Evolutionary conservation across 2,113 vertebrate genomes (phyloP), one percentile per base, ranked within the genome.

Genomic region (Gymnobelideus leadbeateri): DNA sequence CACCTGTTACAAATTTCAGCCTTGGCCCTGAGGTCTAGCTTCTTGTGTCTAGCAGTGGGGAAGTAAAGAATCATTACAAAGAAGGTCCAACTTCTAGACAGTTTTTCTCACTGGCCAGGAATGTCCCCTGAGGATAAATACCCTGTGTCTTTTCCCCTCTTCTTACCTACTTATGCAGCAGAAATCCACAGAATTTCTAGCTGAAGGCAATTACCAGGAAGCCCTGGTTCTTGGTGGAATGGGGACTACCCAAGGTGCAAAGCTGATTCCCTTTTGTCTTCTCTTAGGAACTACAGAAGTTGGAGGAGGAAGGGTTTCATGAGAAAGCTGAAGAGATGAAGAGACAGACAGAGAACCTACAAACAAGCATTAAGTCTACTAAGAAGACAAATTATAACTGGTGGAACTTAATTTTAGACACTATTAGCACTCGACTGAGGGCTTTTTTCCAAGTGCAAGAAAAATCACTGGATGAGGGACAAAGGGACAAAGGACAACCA

Each of bases 211-310:
- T 49, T 49, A 49, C 47, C 47, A 49, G 47, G 47, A 49, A 49
- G 47, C 47, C 28, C 28, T 68, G 55, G 28, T 68, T 31, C 57
- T 68, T 68, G 31, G 57, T 68, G 57, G 3, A 68, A 31, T 37
- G 11, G 11, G 31, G 3, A 68, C 57, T 68, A 84, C 21, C 68
- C 68, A 84, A 43, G 2, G n/a, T 43, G n/a, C n/a, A 21, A 84
- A 23, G 68, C n/a, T 84, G n/a, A 84, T 23, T 10, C 14, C 68
- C 14, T n/a, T 46, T 92, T 89, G 37, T n/a, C 21, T 91, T 96
- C 91, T 77, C 53, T 52, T 57, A 98, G 97, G 24, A 95, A 26
- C 68, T 93, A 51, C 0, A 93, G 91, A 55, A 95, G 89, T 24
- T 96, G 25, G 23, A 89, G 50, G 37, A 0, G 0, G 96, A 97